Evolutionary conservation across 2,113 vertebrate species (phyloP).

Genomic region (Callaeas wilsoni): DNA sequence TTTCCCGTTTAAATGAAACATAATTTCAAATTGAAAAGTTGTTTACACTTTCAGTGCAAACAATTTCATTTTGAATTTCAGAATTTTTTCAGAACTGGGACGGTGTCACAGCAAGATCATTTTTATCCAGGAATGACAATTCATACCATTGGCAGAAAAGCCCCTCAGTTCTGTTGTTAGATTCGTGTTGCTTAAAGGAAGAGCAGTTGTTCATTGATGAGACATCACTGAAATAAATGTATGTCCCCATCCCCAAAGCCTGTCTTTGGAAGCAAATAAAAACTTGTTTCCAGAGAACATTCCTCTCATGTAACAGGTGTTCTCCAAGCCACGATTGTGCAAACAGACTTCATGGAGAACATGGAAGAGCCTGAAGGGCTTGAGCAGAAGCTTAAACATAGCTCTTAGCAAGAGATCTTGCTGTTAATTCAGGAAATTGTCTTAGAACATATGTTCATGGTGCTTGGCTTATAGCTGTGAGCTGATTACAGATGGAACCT

Average conservation of each 20-base stretch:
- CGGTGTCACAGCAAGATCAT: background rate
- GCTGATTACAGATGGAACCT: background rate
- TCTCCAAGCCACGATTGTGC: background rate
- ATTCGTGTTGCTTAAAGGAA: background rate
- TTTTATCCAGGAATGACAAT: background rate
- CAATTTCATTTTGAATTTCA: background rate
- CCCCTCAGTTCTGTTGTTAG: background rate
- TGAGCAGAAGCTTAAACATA: background rate
- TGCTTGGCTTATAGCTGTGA: background rate
- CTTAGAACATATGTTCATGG: background rate
- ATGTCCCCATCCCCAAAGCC: background rate
- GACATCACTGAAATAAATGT: background rate
- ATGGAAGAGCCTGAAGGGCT: background rate
- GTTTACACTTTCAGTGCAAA: background rate
- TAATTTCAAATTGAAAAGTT: background rate
- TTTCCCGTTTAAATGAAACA: background rate
- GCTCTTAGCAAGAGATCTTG: background rate
- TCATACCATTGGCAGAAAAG: background rate
- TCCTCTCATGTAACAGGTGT: background rate
- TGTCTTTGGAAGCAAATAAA: background rate
- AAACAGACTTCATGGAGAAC: background rate
- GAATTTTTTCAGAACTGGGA: background rate
- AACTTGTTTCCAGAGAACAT: background rate
- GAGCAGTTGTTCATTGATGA: background rate
- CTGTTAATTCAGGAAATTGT: background rate